These are phyloP conservation scores for Herpetotheres cachinnans DNA, from an alignment of 2,113 vertebrate species.

Conservation along the genomic window DNA sequence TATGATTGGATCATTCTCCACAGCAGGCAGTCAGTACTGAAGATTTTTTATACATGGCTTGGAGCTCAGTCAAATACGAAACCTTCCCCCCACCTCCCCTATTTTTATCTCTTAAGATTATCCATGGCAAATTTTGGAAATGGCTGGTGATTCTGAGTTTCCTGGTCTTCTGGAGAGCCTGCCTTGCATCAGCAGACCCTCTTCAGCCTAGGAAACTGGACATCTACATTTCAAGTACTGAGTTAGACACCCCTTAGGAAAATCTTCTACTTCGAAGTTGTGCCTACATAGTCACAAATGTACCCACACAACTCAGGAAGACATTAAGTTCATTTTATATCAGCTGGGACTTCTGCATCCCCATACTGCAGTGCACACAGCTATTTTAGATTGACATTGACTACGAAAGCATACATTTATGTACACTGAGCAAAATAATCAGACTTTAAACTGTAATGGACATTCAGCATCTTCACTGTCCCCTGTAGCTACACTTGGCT, in stretches of 20 bases:
- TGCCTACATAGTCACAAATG: rapidly evolving
- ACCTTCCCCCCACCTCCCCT: background rate
- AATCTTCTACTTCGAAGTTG: background rate
- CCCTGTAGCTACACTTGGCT: background rate
- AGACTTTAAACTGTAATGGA: background rate
- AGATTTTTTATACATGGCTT: background rate
- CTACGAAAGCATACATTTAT: background rate
- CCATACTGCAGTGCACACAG: background rate
- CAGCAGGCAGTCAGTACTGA: background rate
- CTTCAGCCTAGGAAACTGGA: background rate
- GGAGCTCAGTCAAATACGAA: background rate
- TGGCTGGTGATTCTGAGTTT: background rate
- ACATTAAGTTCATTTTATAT: background rate
- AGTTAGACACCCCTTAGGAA: background rate
- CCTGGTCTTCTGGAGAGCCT: background rate
- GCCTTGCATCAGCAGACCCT: background rate
- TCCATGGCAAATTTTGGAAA: background rate
- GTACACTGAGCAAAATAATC: background rate
- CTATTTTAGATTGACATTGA: background rate
- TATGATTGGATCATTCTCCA: background rate
- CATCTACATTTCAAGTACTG: rapidly evolving
- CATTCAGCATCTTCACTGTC: background rate
- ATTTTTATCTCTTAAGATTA: background rate
- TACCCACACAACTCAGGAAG: background rate
- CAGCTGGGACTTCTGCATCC: background rate